Conservation (phyloP, 2,797 vertebrate genomes). For the Hypotaenidia okinawae region DNA sequence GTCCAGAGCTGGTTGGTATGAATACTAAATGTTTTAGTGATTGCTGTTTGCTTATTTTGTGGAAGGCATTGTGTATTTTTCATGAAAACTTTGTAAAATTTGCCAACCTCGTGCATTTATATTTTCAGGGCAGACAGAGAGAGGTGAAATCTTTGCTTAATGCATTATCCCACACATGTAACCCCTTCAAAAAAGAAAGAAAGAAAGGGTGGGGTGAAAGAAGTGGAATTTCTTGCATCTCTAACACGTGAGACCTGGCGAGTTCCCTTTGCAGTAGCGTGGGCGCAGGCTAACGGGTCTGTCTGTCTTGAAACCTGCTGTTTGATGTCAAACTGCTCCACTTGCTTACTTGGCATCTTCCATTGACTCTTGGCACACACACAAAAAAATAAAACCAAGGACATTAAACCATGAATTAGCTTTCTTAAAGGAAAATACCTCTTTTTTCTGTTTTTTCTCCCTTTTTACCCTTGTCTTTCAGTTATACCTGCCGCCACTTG, state of each 20-base stretch:
- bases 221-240: background rate
- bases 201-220: too few species aligned
- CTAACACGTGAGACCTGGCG: background rate
- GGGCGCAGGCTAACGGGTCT: background rate
- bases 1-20: background rate
- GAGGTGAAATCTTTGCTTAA: background rate
- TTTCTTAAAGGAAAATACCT: conserved; percentile 79
- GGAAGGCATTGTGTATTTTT: background rate
- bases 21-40: background rate
- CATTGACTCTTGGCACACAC: conserved; percentile 46
- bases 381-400: conserved; percentile 18
- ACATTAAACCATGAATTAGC: conserved; percentile 48
- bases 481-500: conserved; percentile 87
- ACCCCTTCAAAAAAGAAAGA: too few species aligned
- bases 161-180: too few species aligned
- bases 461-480: conserved; percentile 84
- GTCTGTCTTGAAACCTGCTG: conserved; percentile 15
- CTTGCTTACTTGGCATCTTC: conserved; percentile 25
- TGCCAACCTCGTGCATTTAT: background rate
- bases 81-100: background rate
- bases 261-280: background rate
- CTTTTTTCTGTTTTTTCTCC: conserved; percentile 76
- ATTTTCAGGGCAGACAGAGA: background rate
- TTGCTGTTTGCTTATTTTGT: background rate
- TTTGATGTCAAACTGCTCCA: conserved; percentile 1